Evolutionary conservation across 1,140 invertebrate species (phyloP).

Genomic region (Reticulitermes speratus): DNA sequence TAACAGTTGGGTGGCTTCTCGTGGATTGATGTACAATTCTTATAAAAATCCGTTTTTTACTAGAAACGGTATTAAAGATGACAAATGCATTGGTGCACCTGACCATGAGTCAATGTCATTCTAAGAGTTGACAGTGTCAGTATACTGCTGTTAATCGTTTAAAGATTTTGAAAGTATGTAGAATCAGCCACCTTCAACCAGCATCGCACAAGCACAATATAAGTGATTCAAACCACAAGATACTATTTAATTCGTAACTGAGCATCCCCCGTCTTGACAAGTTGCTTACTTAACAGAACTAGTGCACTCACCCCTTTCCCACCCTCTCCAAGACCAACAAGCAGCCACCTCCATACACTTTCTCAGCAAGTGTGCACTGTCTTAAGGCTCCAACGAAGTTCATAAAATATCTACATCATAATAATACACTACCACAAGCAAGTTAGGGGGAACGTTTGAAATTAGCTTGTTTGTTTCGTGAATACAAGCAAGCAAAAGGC

Average conservation of each 20-base stretch:
- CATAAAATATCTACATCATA: slow-evolving; percentile 37
- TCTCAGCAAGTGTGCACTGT: not conserved
- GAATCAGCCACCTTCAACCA: no score
- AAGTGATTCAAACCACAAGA: not conserved
- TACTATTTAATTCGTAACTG: slow-evolving; percentile 14
- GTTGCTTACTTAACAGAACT: slow-evolving; percentile 30
- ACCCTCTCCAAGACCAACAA: slow-evolving; percentile 12
- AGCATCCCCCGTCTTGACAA: slow-evolving; percentile 19
- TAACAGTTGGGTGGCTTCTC: no score
- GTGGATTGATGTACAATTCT: no score
- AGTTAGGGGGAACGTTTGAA: slow-evolving; percentile 28
- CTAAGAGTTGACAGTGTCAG: no score
- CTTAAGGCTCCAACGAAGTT: slow-evolving; percentile 11
- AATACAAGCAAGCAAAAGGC: slow-evolving; percentile 20
- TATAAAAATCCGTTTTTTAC: no score
- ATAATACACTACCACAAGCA: slow-evolving; percentile 33
- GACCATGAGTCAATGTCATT: no score
- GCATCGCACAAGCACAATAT: no score
- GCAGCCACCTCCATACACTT: slow-evolving; percentile 21
- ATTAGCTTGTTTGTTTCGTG: slow-evolving; percentile 36
- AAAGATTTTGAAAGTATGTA: no score
- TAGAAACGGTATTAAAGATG: no score
- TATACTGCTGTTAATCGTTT: no score
- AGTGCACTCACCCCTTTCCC: slow-evolving; percentile 18
- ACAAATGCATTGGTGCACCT: no score